Evolutionary conservation across 2,113 vertebrate genomes (phyloP).

Genomic region (Neomonachus schauinslandi): DNA sequence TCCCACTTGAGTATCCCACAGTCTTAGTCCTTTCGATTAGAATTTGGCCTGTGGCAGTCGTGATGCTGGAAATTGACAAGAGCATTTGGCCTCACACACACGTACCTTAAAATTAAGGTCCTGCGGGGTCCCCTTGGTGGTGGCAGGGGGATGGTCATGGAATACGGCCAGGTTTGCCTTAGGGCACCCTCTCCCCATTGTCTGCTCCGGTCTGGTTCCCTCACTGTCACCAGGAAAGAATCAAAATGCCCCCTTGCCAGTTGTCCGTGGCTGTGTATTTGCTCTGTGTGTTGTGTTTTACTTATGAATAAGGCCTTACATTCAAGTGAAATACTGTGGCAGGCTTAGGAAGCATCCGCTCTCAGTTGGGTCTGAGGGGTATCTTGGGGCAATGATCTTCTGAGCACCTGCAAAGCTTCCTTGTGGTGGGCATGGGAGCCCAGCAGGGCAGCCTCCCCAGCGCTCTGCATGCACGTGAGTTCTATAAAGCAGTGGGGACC

Average conservation of each 20-base stretch:
- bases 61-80: background rate
- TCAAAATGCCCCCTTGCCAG: background rate
- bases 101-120: background rate
- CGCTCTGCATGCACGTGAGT: rapidly evolving
- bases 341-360: background rate
- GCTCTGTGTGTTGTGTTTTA: background rate
- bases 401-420: background rate
- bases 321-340: background rate
- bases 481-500: background rate
- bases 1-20: background rate
- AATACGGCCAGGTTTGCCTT: background rate
- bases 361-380: background rate
- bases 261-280: background rate
- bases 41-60: background rate
- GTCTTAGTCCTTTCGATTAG: background rate
- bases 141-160: background rate
- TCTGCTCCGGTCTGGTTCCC: background rate
- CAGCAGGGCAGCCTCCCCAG: background rate
- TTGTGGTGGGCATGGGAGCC: background rate
- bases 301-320: background rate
- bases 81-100: background rate
- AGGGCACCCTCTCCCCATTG: background rate
- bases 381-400: background rate
- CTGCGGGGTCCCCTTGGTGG: background rate
- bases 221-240: background rate